Conservation (phyloP, 2,113 vertebrate species). For the Clupea harengus region DNA sequence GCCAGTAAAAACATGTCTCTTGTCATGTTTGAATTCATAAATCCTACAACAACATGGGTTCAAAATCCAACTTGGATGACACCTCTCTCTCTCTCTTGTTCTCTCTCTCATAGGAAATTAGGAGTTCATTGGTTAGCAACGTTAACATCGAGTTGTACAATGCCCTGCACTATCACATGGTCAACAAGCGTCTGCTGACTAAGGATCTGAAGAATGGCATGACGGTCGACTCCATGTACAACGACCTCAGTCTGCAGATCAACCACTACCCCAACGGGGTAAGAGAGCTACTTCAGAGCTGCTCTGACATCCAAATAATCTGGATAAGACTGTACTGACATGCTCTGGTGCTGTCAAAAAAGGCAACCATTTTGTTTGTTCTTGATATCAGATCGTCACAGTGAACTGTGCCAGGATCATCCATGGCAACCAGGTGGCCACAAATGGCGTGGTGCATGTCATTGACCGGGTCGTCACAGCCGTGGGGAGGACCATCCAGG, state of each 20-base stretch:
- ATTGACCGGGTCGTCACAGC: slow-evolving; percentile 89
- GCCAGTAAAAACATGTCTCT: slow-evolving; percentile 67
- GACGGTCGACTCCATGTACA: slow-evolving; percentile 86
- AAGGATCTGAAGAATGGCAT: slow-evolving; percentile 93
- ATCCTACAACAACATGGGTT: not conserved
- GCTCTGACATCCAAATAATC: not conserved
- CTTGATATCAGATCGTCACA: slow-evolving; percentile 84
- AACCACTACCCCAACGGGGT: slow-evolving; percentile 97
- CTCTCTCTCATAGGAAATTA: slow-evolving; percentile 69
- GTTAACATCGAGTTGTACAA: slow-evolving; percentile 95
- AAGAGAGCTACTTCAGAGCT: slow-evolving; percentile 65
- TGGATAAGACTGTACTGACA: not conserved
- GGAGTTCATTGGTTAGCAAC: slow-evolving; percentile 84
- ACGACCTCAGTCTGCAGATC: slow-evolving; percentile 81
- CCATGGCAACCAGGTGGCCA: slow-evolving; percentile 93
- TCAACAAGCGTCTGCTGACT: slow-evolving; percentile 86
- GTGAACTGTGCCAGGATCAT: slow-evolving; percentile 95
- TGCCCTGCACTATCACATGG: slow-evolving; percentile 93
- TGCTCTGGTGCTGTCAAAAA: not conserved
- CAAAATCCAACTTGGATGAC: not conserved
- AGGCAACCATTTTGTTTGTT: not conserved
- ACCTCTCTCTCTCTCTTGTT: slow-evolving; percentile 12
- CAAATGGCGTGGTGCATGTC: slow-evolving; percentile 95
- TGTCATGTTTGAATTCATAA: not conserved
- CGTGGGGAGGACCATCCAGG: slow-evolving; percentile 82